Percentiles rank a stretch among this genome's conserved stretches.
phyloP scores from a whole-genome alignment of 2,888 invertebrate genomes.

The Eristalis intricaria region DNA sequence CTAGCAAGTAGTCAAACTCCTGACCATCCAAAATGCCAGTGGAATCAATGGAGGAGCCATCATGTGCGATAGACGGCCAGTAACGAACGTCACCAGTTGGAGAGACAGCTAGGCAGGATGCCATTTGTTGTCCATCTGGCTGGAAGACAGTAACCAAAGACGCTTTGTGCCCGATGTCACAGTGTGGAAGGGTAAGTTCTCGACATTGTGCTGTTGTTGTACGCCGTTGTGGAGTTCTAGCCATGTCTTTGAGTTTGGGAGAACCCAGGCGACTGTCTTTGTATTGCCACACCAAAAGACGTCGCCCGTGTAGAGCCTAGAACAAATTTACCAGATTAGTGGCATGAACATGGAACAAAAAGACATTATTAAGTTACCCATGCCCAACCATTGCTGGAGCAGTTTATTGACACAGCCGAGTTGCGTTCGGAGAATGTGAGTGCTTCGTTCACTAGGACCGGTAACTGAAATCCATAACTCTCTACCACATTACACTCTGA shows the following conservation, averaged over 20 bases:
- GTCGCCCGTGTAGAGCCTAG: slow-evolving; percentile 92
- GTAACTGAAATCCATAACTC: slow-evolving; percentile 90
- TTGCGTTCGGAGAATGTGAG: slow-evolving; percentile 89
- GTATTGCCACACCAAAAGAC: slow-evolving; percentile 93
- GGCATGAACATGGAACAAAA: neutral
- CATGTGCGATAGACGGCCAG: slow-evolving; percentile 95
- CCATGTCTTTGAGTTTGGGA: slow-evolving; percentile 73
- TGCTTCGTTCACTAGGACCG: slow-evolving; percentile 94
- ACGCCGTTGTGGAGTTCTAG: slow-evolving; percentile 82
- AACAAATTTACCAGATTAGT: neutral
- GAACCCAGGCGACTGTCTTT: slow-evolving; percentile 80
- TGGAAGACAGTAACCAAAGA: slow-evolving; percentile 90
- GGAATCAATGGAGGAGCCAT: slow-evolving; percentile 91
- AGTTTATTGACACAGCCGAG: slow-evolving; percentile 82
- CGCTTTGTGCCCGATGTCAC: slow-evolving; percentile 95
- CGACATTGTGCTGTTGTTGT: slow-evolving; percentile 85
- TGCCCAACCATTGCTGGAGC: slow-evolving; percentile 83
- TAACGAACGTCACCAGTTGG: slow-evolving; percentile 95
- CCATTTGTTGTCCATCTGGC: slow-evolving; percentile 84
- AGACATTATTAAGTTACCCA: slow-evolving; percentile 82
- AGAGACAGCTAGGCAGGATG: slow-evolving; percentile 94
- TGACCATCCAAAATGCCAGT: slow-evolving; percentile 93
- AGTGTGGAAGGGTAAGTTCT: slow-evolving; percentile 93
- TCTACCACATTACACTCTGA: slow-evolving; percentile 89
- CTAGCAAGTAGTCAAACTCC: slow-evolving; percentile 89